Percentiles rank a stretch among this genome's conserved stretches.
phyloP scores from a whole-genome alignment of 2,888 invertebrate genomes.

The Eristalinus aeneus region DNA sequence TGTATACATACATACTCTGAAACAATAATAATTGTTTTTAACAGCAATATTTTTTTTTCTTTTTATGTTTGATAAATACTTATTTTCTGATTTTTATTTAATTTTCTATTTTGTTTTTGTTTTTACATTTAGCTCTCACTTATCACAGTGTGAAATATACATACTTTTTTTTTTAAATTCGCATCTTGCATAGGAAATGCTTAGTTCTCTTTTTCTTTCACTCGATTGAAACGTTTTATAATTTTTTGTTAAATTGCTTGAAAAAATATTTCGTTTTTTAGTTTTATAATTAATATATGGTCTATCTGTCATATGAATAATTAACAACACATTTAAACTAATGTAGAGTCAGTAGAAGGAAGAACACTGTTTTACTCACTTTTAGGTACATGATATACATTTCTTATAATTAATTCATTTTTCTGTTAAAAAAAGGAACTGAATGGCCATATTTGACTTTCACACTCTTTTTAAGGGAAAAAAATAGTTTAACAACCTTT shows the following conservation, averaged over 20 bases:
- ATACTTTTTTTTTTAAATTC: constrained; percentile 14
- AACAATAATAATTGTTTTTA: constrained; percentile 58
- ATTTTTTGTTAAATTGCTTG: constrained; percentile 12
- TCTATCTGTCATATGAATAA: constrained; percentile 39
- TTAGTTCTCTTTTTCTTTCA: constrained; percentile 20
- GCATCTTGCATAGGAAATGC: constrained; percentile 46
- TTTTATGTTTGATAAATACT: constrained; percentile 1
- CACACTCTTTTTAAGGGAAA: too few relatives aligned
- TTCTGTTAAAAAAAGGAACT: neutral
- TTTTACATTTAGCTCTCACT: constrained; percentile 56
- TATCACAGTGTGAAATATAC: constrained; percentile 66
- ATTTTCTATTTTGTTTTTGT: constrained; percentile 13
- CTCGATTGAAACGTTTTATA: constrained; percentile 55
- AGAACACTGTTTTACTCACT: too few relatives aligned
- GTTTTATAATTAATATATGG: constrained; percentile 11
- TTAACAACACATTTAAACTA: constrained; percentile 40
- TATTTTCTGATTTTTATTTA: neutral
- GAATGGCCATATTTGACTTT: too few relatives aligned
- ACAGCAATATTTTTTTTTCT: constrained; percentile 49
- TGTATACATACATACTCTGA: constrained; percentile 55
- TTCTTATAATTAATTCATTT: constrained; percentile 1
- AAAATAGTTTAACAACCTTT: too few relatives aligned
- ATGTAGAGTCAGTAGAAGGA: neutral
- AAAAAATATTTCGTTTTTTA: constrained; percentile 15
- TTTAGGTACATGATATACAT: too few relatives aligned